Evolutionary conservation across 2,888 invertebrate genomes (phyloP).

Genomic region (Graphium colonna): DNA sequence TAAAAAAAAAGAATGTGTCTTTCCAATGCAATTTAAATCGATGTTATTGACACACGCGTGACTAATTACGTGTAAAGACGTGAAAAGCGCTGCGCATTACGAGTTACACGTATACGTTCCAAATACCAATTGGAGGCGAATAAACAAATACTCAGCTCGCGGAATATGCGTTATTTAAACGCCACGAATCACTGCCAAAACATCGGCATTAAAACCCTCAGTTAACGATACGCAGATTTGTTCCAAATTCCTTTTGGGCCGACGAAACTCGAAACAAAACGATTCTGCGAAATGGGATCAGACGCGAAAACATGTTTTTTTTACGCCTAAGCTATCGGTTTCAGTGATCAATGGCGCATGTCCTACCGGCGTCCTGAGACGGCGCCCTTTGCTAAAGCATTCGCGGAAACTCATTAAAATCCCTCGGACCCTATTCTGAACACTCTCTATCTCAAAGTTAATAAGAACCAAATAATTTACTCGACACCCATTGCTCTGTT

Average conservation of each 20-base stretch:
- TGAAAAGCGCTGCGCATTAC: background rate
- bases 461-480: slow-evolving; percentile 2
- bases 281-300: slow-evolving; percentile 10
- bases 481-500: slow-evolving; percentile 6
- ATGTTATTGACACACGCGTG: no score
- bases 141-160: slow-evolving; percentile 10
- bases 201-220: slow-evolving; percentile 6
- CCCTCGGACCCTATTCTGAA: slow-evolving; percentile 33
- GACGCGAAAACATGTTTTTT: background rate
- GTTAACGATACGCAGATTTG: slow-evolving; percentile 11
- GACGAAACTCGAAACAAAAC: background rate
- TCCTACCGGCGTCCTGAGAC: background rate
- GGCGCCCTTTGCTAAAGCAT: slow-evolving; percentile 32
- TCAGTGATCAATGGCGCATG: slow-evolving; percentile 4
- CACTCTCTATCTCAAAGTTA: background rate
- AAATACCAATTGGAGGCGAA: slow-evolving; percentile 10
- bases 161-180: slow-evolving; percentile 4
- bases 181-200: background rate
- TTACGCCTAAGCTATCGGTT: slow-evolving; percentile 6
- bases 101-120: background rate
- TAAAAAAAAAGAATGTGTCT: no score
- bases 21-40: no score
- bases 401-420: slow-evolving; percentile 59
- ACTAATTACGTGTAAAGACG: background rate
- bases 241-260: slow-evolving; percentile 6